Base-by-base conservation (phyloP, 2,797 vertebrate genomes). In the Nyctibius grandis region DNA sequence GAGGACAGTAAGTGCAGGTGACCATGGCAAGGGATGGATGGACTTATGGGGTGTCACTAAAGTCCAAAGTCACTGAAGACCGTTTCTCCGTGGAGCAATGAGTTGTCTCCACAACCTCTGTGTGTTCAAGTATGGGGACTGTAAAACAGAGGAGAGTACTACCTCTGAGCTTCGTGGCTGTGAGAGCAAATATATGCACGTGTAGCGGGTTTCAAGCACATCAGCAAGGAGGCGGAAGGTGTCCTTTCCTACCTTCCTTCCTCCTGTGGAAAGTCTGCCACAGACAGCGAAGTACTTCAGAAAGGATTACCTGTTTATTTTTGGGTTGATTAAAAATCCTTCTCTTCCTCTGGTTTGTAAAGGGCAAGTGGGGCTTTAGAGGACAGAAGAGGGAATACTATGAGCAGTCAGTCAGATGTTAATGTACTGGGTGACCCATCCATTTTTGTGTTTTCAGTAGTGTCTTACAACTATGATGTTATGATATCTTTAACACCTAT, bases 11-110 rank as follows among this genome's bases (percentile, higher is more conserved):
- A 57, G 68, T 42, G 40, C 42, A 59, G 1, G 48, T 83, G 38
- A 74, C 56, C 9, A 0, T 51, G 68, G 40, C 53, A 59, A 80
- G 34, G 40, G 15, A 38, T 38, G 9, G 31, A 54, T 70, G 34
- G 38, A 56, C 9, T 75, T 68, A 19, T 0, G 0, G n/a, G 28
- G 6, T 76, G 48, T 69, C 51, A 31, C 31, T 53, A 3, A 50
- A 47, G 56, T 36, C 34, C 29, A 34, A 21, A 86, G 28, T 48
- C 75, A 65, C 54, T 38, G 10, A 54, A 77, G 48, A 21, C 25
- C 31, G 5, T 65, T 64, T 64, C 47, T 82, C 29, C 7, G 1
- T 50, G 33, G 33, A 57, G 9, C n/a, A 38, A 34, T 26, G 63
- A 47, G 29, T 50, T 76, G 21, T 54, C 23, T 50, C 42, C 36